A percentile compares a stretch with the other conserved stretches of the same genome.
Evolutionary conservation across 1,140 invertebrate species (phyloP).

Genomic region (Asbolus verrucosus): DNA sequence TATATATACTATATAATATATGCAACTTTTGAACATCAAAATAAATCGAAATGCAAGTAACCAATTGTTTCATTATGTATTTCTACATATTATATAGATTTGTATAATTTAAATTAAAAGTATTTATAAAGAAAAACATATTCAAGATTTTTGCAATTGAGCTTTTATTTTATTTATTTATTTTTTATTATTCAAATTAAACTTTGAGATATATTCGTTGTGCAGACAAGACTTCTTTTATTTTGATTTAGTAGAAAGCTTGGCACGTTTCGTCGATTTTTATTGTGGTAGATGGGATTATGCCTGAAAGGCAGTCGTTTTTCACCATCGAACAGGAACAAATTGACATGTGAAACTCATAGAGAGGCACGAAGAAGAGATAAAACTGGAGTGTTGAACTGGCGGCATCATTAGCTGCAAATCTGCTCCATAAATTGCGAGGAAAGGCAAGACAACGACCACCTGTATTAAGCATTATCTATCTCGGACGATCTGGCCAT

Average conservation of each 20-base stretch:
- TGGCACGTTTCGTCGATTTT: conserved; percentile 15
- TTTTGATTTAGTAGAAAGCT: conserved; percentile 24
- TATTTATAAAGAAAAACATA: too few relatives aligned
- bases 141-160: too few relatives aligned
- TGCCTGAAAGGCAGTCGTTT: conserved; percentile 10
- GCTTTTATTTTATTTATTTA: too few relatives aligned
- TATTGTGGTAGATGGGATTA: background rate
- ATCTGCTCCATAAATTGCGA: conserved; percentile 25
- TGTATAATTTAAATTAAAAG: too few relatives aligned
- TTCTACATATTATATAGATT: too few relatives aligned
- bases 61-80: too few relatives aligned
- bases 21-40: too few relatives aligned
- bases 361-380: conserved; percentile 33
- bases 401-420: conserved; percentile 21
- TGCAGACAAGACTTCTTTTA: background rate
- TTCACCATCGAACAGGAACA: conserved; percentile 17
- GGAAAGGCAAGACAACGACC: conserved; percentile 23
- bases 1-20: too few relatives aligned
- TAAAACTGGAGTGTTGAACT: conserved; percentile 15
- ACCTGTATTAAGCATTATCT: conserved; percentile 20
- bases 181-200: too few relatives aligned
- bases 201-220: background rate
- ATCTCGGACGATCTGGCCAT: conserved; percentile 4
- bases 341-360: conserved; percentile 26
- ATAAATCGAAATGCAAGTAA: too few relatives aligned